Evolutionary conservation across 2,888 invertebrate species (phyloP), one percentile per base, ranked within the genome.

Genomic region (Drosophila stalkeri): DNA sequence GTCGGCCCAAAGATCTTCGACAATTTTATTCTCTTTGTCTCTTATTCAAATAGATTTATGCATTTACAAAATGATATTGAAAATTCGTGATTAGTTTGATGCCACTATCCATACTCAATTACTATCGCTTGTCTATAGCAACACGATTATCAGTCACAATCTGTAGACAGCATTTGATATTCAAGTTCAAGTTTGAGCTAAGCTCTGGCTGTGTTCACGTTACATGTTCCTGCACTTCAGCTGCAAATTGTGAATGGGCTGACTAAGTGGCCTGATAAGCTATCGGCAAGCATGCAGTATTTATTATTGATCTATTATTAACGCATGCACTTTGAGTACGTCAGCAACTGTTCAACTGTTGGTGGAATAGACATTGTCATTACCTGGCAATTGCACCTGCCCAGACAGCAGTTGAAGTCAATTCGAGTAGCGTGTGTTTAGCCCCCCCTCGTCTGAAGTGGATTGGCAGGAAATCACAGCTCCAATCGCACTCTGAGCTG

Each of bases 381-480:
- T 64, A 64, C 33, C 56, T 43, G 43, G 35, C n/a, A 20, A 35
- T 33, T 60, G 57, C 59, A 81, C 49, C 79, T 65, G 55, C 18
- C 55, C 37, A 65, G 55, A 49, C 54, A 39, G 31, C 59, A 20
- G 35, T 8, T 33, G 37, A 75, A 77, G 18, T 7, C 46, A 79
- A 84, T 87, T 85, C 88, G 71, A 89, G 89, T 85, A 87, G 87
- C 85, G 72, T 73, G 85, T 85, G 85, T 54, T 35, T 70, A 54
- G 55, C 63, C 46, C 67, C 71, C 63, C 43, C 71, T 64, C 23
- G 6, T 23, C 39, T 35, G 35, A 14, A 51, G 56, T 35, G 39
- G 46, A 54, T 27, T 49, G 46, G 49, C 85, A 89, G 88, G 85
- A 89, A 89, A 77, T 67, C 71, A 75, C 70, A 65, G 72, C 86